Evolutionary conservation across 2,797 vertebrate genomes (phyloP).

Genomic region (Eulemur coronatus): DNA sequence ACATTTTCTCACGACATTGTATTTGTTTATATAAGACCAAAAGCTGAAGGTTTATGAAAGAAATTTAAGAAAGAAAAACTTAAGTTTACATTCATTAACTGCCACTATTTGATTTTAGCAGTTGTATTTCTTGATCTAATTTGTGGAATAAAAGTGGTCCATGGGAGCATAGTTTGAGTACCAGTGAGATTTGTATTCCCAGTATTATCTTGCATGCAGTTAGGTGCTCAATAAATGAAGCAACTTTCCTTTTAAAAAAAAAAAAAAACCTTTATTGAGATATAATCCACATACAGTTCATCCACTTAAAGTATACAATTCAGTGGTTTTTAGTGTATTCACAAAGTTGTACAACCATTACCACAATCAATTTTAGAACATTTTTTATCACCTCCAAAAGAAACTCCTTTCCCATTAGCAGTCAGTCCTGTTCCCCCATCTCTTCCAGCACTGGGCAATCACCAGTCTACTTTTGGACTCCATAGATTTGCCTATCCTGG

Average conservation of each 20-base stretch:
- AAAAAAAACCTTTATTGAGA: background rate
- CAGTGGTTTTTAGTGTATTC: background rate
- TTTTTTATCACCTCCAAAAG: background rate
- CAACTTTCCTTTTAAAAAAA: background rate
- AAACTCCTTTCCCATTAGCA: background rate
- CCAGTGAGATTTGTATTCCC: background rate
- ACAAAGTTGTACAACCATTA: background rate
- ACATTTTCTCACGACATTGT: background rate
- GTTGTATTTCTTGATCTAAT: background rate
- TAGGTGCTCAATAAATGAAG: background rate
- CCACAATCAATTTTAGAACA: background rate
- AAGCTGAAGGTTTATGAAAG: constrained; percentile 22
- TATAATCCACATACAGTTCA: background rate
- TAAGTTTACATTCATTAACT: background rate
- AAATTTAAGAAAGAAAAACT: constrained; percentile 30
- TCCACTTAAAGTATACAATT: background rate
- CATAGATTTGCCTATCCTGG: background rate
- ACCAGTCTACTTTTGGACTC: background rate
- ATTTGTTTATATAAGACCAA: constrained; percentile 5
- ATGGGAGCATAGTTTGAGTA: background rate
- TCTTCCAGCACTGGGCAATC: background rate
- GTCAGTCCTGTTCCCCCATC: background rate
- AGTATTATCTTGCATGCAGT: background rate
- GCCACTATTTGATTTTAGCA: background rate
- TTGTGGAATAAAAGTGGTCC: background rate